phyloP scores from a whole-genome alignment of 2,888 invertebrate genomes.

The Dastarcus helophoroides region DNA sequence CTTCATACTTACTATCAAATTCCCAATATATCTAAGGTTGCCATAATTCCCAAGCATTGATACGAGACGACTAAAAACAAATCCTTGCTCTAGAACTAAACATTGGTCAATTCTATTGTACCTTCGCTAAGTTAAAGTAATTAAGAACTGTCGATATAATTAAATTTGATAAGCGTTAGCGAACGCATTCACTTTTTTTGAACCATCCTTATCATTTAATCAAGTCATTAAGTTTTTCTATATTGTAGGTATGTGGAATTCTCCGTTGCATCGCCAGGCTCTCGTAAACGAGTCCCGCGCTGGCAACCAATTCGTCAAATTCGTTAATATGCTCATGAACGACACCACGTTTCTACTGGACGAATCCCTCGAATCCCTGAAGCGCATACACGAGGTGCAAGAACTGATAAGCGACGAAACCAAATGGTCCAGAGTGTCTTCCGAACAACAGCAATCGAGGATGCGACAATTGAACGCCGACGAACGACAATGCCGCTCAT shows the following conservation, averaged over 20 bases:
- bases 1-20: too few species aligned
- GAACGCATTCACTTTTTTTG: too few species aligned
- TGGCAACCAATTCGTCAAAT: conserved; percentile 89
- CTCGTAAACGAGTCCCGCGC: conserved; percentile 85
- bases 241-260: conserved; percentile 79
- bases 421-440: conserved; percentile 54
- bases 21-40: too few species aligned
- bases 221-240: too few species aligned
- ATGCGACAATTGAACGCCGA: conserved; percentile 71
- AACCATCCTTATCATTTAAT: too few species aligned
- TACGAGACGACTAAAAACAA: too few species aligned
- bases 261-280: conserved; percentile 73
- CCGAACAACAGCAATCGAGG: conserved; percentile 61
- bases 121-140: too few species aligned
- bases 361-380: conserved; percentile 87
- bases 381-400: conserved; percentile 80
- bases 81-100: too few species aligned
- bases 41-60: too few species aligned
- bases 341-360: conserved; percentile 95
- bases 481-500: conserved; percentile 80
- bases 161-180: too few species aligned
- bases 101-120: too few species aligned
- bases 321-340: conserved; percentile 97
- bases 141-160: too few species aligned
- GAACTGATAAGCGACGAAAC: conserved; percentile 62